A percentile compares a stretch with the other conserved stretches of the same genome.
Evolutionary conservation across 2,797 vertebrate species (phyloP).

Genomic region (Anas flavirostris): DNA sequence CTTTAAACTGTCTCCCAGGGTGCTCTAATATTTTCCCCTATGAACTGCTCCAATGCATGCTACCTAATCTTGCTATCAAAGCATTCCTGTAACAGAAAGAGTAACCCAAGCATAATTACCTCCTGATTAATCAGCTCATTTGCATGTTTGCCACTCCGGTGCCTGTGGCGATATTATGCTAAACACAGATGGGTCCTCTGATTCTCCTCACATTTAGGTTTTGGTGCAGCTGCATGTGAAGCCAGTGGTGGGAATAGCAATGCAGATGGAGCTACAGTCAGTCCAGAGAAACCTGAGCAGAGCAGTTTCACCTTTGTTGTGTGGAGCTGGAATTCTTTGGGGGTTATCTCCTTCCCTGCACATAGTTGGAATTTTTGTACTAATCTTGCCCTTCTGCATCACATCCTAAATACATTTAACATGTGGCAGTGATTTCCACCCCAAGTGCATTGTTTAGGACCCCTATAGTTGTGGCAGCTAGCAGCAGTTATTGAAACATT

Average conservation of each 20-base stretch:
- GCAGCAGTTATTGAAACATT: not conserved
- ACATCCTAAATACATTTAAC: slow-evolving; percentile 30
- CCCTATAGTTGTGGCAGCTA: not conserved
- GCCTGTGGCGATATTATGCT: slow-evolving; percentile 27
- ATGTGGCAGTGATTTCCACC: slow-evolving; percentile 63
- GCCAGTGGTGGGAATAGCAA: slow-evolving; percentile 13
- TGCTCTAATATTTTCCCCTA: not conserved
- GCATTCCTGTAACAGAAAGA: slow-evolving; percentile 11
- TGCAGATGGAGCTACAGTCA: not conserved
- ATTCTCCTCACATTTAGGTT: slow-evolving; percentile 8
- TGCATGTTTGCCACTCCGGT: slow-evolving; percentile 14
- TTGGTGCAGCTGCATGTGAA: slow-evolving; percentile 34
- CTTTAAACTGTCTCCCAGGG: slow-evolving; percentile 25
- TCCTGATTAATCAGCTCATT: slow-evolving; percentile 51
- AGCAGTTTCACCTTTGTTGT: slow-evolving; percentile 35
- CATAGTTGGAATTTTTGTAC: slow-evolving; percentile 43
- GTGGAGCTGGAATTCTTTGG: slow-evolving; percentile 44
- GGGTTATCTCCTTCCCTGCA: slow-evolving; percentile 44
- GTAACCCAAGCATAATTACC: slow-evolving; percentile 5
- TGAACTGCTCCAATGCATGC: not conserved
- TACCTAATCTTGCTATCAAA: slow-evolving; percentile 29
- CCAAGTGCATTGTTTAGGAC: not conserved
- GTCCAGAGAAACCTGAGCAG: slow-evolving; percentile 23
- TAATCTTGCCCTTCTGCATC: slow-evolving; percentile 44
- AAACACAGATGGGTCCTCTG: slow-evolving; percentile 41